These are phyloP conservation scores for Rotaria sp. DNA, from an alignment of 2,888 invertebrate species.

Conservation along the genomic window DNA sequence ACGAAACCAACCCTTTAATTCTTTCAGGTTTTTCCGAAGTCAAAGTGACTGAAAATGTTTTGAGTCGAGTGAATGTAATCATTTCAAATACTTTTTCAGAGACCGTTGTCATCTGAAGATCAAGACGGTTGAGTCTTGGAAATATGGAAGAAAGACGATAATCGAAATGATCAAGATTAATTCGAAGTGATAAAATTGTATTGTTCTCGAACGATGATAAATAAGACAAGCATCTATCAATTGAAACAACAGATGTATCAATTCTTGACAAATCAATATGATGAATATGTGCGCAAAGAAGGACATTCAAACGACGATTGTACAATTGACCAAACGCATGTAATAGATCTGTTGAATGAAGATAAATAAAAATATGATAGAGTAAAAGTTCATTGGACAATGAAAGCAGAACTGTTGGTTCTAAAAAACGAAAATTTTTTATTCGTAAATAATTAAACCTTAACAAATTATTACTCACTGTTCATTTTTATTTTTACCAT, in stretches of 20 bases:
- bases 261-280: not conserved
- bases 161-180: not conserved
- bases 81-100: not conserved
- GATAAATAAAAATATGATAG: not conserved
- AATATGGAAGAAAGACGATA: not conserved
- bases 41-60: not conserved
- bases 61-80: not conserved
- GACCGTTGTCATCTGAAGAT: not conserved
- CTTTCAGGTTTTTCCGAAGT: not conserved
- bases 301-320: not conserved
- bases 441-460: no score
- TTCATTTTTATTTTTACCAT: no score
- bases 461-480: no score
- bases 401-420: no score
- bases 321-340: not conserved
- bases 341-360: not conserved
- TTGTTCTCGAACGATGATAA: not conserved
- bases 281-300: not conserved
- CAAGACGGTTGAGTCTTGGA: not conserved
- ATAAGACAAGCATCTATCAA: not conserved
- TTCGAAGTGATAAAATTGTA: not conserved
- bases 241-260: not conserved
- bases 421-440: no score
- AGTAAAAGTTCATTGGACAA: not conserved
- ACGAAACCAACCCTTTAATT: not conserved